These are phyloP conservation scores for Rhyacichthys aspro DNA, from an alignment of 2,797 vertebrate species.

Conservation along the genomic window DNA sequence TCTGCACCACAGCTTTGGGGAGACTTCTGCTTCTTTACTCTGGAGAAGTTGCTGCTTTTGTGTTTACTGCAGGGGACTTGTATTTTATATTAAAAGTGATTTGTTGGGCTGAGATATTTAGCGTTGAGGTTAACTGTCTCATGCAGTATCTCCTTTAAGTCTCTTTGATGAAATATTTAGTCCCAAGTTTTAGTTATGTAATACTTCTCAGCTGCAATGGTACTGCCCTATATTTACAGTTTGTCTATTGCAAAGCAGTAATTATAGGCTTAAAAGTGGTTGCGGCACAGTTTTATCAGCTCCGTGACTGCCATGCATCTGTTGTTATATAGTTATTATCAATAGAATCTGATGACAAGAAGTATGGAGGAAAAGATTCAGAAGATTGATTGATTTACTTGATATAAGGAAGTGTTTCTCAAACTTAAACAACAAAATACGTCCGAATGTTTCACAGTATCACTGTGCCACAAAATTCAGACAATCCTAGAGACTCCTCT, in stretches of 20 bases:
- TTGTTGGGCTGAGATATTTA: neutral
- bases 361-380: no score
- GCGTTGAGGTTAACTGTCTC: neutral
- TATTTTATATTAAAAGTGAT: no score
- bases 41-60: neutral
- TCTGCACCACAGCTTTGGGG: slow-evolving; percentile 6
- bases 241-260: neutral
- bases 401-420: no score
- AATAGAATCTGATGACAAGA: no score
- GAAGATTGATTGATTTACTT: no score
- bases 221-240: slow-evolving; percentile 2
- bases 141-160: neutral
- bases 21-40: neutral
- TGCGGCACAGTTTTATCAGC: no score
- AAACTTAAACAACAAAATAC: no score
- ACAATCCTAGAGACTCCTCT: slow-evolving; percentile 11
- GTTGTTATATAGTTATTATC: no score
- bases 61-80: neutral
- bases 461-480: neutral
- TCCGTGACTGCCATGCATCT: no score
- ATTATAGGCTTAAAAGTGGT: no score
- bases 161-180: neutral
- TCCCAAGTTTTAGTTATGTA: slow-evolving; percentile 33
- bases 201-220: slow-evolving; percentile 6
- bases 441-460: neutral